Conservation (phyloP, 2,888 invertebrate species). For the Taphrorychus bicolor region DNA sequence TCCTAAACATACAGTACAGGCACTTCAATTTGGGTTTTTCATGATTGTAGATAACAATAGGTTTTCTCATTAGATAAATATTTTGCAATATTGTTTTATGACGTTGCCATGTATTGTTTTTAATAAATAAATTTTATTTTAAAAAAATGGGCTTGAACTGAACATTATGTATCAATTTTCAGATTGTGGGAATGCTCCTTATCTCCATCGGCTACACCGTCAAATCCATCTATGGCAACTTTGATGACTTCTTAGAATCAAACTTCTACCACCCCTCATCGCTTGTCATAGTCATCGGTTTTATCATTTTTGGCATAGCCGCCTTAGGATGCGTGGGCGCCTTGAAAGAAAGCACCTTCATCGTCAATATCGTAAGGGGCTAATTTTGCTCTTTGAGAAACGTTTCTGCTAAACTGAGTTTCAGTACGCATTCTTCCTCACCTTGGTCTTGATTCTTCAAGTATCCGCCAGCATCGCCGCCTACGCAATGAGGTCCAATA, state of each 20-base stretch:
- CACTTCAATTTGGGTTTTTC: background rate
- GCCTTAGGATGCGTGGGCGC: conserved; percentile 87
- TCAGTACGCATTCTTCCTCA: conserved; percentile 65
- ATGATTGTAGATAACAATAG: background rate
- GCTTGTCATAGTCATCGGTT: conserved; percentile 77
- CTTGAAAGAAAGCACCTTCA: conserved; percentile 76
- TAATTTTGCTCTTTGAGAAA: conserved; percentile 5
- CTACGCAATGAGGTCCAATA: conserved; percentile 62
- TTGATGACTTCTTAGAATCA: conserved; percentile 66
- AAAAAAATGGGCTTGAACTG: too few species aligned
- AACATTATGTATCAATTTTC: too few species aligned
- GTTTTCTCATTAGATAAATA: background rate
- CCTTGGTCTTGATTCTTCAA: conserved; percentile 66
- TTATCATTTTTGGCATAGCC: conserved; percentile 76
- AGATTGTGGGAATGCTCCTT: conserved; percentile 74
- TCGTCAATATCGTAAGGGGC: conserved; percentile 70
- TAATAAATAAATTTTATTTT: background rate
- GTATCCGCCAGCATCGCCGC: conserved; percentile 66
- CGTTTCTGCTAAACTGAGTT: conserved; percentile 36
- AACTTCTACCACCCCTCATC: conserved; percentile 77
- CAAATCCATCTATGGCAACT: conserved; percentile 65
- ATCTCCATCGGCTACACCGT: conserved; percentile 72
- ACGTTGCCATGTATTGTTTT: background rate
- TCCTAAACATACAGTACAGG: background rate
- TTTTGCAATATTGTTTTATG: background rate